phyloP scores from a whole-genome alignment of 1,140 invertebrate genomes.

The Gerris buenoi region DNA sequence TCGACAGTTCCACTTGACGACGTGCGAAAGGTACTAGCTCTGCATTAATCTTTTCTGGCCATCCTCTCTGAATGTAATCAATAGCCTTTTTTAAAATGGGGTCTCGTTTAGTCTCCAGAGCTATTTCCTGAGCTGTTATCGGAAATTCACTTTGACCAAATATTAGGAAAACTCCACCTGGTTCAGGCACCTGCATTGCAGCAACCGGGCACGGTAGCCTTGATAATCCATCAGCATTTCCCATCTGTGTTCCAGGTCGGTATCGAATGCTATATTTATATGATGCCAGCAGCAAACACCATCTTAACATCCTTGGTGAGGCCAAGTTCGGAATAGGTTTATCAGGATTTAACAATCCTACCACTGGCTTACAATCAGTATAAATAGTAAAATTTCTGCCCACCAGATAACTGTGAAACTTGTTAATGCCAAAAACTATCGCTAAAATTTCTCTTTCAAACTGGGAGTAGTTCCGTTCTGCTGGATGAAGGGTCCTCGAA shows the following conservation, averaged over 20 bases:
- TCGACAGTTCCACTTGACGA: not conserved
- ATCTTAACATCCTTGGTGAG: not conserved
- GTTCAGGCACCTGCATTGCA: not conserved
- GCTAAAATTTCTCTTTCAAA: not conserved
- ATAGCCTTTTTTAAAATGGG: not conserved
- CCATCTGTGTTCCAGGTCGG: not conserved
- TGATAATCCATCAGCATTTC: not conserved
- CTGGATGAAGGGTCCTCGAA: not conserved
- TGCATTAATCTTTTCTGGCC: not conserved
- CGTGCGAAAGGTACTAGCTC: not conserved
- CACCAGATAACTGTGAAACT: not conserved
- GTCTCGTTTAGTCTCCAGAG: not conserved
- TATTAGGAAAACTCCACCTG: not conserved
- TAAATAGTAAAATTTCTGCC: not conserved
- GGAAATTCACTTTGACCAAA: not conserved
- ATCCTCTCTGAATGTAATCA: not conserved
- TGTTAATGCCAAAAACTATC: not conserved
- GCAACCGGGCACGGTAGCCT: not conserved
- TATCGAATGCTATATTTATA: not conserved
- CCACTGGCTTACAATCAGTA: not conserved
- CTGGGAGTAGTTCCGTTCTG: not conserved
- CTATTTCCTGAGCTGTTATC: not conserved
- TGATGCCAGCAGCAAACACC: not conserved
- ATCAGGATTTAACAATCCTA: not conserved
- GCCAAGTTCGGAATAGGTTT: not conserved